phyloP scores from a whole-genome alignment of 2,113 vertebrate species.

The Nothobranchius furzeri region DNA sequence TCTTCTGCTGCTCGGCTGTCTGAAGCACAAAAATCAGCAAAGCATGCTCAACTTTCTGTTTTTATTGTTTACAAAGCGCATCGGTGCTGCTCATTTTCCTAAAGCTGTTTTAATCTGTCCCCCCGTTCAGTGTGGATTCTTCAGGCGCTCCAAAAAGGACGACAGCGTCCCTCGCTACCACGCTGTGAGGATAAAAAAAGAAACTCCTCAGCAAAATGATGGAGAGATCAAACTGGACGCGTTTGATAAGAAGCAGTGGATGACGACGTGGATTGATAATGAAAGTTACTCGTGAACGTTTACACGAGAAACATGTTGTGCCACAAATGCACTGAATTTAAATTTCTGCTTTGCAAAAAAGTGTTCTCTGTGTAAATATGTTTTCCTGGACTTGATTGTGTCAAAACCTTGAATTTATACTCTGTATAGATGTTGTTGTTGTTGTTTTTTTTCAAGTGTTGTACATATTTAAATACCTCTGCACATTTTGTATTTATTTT shows the following conservation, averaged over 20 bases:
- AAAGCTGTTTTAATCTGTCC: conserved; percentile 12
- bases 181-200: conserved; percentile 92
- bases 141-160: conserved; percentile 91
- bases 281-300: conserved; percentile 87
- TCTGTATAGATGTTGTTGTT: conserved; percentile 73
- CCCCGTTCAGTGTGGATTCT: conserved; percentile 91
- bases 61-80: not conserved
- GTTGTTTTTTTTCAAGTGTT: conserved; percentile 79
- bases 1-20: conserved; percentile 45
- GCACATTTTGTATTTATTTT: conserved; percentile 87
- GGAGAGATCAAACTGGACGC: conserved; percentile 78
- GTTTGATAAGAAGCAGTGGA: conserved; percentile 90
- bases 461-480: conserved; percentile 82
- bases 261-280: conserved; percentile 92
- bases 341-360: not conserved
- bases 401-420: conserved; percentile 31
- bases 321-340: conserved; percentile 31
- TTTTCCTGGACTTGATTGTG: not conserved
- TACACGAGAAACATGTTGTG: not conserved
- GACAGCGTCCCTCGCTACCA: conserved; percentile 91
- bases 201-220: conserved; percentile 83
- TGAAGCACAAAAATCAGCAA: conserved; percentile 16
- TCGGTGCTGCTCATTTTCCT: not conserved
- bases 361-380: not conserved
- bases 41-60: conserved; percentile 59